Percentiles rank a stretch among this genome's conserved stretches.
phyloP scores from a whole-genome alignment of 2,888 invertebrate species.

The Cordilura impudica region DNA sequence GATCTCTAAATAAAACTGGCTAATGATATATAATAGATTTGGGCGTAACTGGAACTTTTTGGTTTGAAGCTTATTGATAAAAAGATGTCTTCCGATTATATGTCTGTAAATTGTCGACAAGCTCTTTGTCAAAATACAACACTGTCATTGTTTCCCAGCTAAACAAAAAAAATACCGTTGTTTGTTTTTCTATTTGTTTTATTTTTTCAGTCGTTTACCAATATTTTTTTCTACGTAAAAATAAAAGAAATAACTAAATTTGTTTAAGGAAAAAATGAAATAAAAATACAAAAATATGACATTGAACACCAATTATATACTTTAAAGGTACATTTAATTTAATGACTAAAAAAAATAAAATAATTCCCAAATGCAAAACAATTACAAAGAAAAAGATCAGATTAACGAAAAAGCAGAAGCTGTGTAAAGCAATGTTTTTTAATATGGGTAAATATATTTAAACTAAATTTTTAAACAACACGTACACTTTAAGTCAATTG shows the following conservation, averaged over 20 bases:
- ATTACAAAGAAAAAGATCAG: slow-evolving; percentile 30
- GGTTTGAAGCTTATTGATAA: neutral
- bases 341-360: slow-evolving; percentile 6
- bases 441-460: no score
- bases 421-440: no score
- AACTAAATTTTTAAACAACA: no score
- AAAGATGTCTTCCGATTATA: neutral
- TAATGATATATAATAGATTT: slow-evolving; percentile 15
- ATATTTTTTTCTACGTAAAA: neutral
- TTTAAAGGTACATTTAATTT: neutral
- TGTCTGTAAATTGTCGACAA: no score
- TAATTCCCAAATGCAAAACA: slow-evolving; percentile 28
- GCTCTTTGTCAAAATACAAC: no score
- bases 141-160: neutral
- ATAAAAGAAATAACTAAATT: neutral
- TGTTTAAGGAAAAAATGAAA: neutral
- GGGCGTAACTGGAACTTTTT: neutral
- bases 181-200: neutral
- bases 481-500: no score
- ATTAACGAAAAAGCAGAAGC: slow-evolving; percentile 6
- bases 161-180: neutral
- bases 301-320: neutral
- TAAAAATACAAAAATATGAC: neutral
- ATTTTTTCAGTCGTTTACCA: slow-evolving; percentile 12
- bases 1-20: neutral